Evolutionary conservation across 2,797 vertebrate species (phyloP).

Genomic region (Salmo trutta): DNA sequence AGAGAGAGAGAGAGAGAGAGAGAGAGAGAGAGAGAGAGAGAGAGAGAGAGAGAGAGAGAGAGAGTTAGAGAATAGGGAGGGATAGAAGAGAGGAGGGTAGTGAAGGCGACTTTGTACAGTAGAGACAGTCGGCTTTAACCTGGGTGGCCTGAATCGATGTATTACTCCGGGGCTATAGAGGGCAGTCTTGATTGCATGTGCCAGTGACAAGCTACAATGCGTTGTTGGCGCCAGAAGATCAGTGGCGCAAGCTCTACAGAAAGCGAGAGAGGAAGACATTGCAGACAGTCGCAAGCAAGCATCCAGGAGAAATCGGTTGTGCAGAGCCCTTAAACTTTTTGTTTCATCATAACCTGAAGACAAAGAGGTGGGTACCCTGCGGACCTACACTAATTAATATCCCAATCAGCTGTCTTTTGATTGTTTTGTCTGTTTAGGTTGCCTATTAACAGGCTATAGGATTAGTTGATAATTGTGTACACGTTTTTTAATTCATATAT

Average conservation of each 20-base stretch:
- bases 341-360: constrained; percentile 3
- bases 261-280: constrained; percentile 44
- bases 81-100: too few relatives aligned
- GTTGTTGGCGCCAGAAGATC: constrained; percentile 83
- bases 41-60: too few relatives aligned
- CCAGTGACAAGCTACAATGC: constrained; percentile 38
- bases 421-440: neutral
- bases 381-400: neutral
- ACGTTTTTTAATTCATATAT: neutral
- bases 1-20: too few relatives aligned
- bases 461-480: neutral
- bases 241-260: constrained; percentile 75
- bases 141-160: neutral
- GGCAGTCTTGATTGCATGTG: constrained; percentile 24
- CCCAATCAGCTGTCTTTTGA: neutral
- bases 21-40: too few relatives aligned
- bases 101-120: too few relatives aligned
- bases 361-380: constrained; percentile 36
- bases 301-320: constrained; percentile 8
- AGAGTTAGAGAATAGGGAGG: too few relatives aligned
- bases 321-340: neutral
- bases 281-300: constrained; percentile 13
- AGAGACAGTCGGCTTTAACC: too few relatives aligned
- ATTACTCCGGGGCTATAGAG: constrained; percentile 41
- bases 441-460: neutral